Evolutionary conservation across 2,797 vertebrate species (phyloP), one percentile per base, ranked within the genome.

Genomic region (Podargus strigoides): DNA sequence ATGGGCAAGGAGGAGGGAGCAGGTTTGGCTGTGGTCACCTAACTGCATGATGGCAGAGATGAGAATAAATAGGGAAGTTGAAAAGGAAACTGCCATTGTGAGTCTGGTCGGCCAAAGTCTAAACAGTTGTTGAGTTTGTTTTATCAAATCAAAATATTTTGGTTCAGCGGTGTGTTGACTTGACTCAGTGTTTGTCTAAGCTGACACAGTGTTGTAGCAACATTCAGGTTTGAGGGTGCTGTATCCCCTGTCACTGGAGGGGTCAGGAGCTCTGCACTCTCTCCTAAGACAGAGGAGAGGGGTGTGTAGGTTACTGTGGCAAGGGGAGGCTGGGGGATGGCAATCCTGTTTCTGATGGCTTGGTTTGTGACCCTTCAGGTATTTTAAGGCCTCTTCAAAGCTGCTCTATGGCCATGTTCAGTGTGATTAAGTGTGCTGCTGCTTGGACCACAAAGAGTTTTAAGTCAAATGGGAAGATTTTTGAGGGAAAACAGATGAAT

Each of bases 121-220:
- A 95, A 95, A 84, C 74, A 88, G 52, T 44, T 81, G 76, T 78
- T 85, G 76, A 92, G 93, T 78, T 96, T 94, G 92, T 94, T 91
- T 92, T 90, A 82, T 94, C 76, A 67, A 93, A 94, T 94, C 55
- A 94, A 96, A 95, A 94, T 85, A 84, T 93, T 96, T 93, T 95
- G 87, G 63, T 93, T 92, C 59, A 46, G 66, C 0, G 1, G 17
- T 55, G 82, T 88, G 83, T 90, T 94, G 95, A 49, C 80, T 84
- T 77, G 50, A 88, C 59, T 34, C 55, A 5, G 47, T 62, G 76
- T 94, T 80, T 80, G 89, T 67, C 87, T 75, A 44, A 59, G 67
- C 63, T 93, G 94, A 70, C 78, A 62, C 5, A 7, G 69, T 60
- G 92, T 21, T 89, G 70, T 39, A 47, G 80, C 70, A 95, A 76